phyloP scores from a whole-genome alignment of 2,113 vertebrate species.

The Cercopithecus mona region DNA sequence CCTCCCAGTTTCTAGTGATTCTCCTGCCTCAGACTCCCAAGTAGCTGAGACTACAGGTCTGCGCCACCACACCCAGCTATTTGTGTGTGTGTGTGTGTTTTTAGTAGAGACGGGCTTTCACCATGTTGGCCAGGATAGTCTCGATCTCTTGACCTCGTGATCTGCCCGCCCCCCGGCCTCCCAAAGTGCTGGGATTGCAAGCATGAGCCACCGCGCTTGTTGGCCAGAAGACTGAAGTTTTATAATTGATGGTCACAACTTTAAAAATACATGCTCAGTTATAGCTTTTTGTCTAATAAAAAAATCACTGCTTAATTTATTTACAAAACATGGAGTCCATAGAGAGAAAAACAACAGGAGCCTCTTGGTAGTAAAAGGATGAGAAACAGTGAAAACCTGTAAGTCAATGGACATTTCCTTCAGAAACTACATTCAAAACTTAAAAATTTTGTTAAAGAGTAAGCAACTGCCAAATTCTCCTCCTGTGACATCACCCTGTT shows the following conservation, averaged over 20 bases:
- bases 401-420: background rate
- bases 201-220: no score
- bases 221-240: background rate
- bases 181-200: no score
- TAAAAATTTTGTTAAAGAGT: background rate
- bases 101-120: no score
- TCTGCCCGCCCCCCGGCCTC: no score
- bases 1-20: no score
- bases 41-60: no score
- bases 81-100: no score
- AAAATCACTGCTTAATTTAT: background rate
- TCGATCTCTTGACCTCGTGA: no score
- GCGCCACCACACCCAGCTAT: no score
- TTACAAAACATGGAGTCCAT: background rate
- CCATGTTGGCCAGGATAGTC: no score
- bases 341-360: background rate
- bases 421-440: background rate
- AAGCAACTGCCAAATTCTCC: background rate
- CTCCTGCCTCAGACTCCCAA: no score
- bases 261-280: background rate
- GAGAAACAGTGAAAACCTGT: background rate
- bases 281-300: background rate
- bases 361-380: background rate
- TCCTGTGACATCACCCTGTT: background rate
- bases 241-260: background rate